Evolutionary conservation across 2,797 vertebrate genomes (phyloP).

Genomic region (Parotocinclus haroldoi): DNA sequence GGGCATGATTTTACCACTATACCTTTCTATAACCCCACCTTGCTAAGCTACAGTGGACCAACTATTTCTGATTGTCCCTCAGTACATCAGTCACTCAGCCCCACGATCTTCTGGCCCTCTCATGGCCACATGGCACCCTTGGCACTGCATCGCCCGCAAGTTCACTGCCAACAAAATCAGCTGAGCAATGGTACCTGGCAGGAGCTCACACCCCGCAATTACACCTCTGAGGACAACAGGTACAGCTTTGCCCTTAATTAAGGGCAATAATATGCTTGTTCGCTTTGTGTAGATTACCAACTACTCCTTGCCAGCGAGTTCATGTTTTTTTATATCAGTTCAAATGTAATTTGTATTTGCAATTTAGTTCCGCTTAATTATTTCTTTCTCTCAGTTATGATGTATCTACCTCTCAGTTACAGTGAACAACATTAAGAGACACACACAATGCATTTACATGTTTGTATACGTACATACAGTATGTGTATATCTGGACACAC

Average conservation of each 20-base stretch:
- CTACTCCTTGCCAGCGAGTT: background rate
- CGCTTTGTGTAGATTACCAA: too few relatives aligned
- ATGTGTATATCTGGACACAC: background rate
- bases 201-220: slow-evolving; percentile 69
- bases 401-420: too few relatives aligned
- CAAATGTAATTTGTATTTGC: background rate
- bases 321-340: background rate
- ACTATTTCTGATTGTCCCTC: slow-evolving; percentile 67
- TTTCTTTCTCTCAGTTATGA: too few relatives aligned
- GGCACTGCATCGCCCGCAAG: slow-evolving; percentile 73
- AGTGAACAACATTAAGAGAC: too few relatives aligned
- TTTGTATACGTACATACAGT: too few relatives aligned
- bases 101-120: slow-evolving; percentile 77
- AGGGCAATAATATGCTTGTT: too few relatives aligned
- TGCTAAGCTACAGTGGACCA: slow-evolving; percentile 77
- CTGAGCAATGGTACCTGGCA: slow-evolving; percentile 76
- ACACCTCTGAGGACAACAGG: slow-evolving; percentile 70
- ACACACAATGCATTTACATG: too few relatives aligned
- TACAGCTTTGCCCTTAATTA: slow-evolving; percentile 51
- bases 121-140: slow-evolving; percentile 77
- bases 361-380: too few relatives aligned
- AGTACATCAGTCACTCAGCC: slow-evolving; percentile 73
- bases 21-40: slow-evolving; percentile 82
- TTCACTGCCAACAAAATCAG: slow-evolving; percentile 72
- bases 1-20: slow-evolving; percentile 78